phyloP scores from a whole-genome alignment of 2,113 vertebrate species.

The Calyptommatus sinebrachiatus region DNA sequence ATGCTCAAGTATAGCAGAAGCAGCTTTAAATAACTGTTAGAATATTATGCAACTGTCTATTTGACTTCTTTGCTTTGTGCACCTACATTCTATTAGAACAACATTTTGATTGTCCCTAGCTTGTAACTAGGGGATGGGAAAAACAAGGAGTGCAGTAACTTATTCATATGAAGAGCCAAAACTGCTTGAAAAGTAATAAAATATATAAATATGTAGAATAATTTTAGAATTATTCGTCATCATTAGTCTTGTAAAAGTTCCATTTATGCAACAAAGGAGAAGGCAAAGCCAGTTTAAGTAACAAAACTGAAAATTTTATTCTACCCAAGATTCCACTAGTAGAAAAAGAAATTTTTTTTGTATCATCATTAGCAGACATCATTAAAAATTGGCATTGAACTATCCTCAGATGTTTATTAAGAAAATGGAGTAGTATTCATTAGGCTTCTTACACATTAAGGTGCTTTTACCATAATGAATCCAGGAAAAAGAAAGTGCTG shows the following conservation, averaged over 20 bases:
- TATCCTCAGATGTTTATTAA: neutral
- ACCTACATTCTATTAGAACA: neutral
- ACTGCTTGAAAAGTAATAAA: neutral
- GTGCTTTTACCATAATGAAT: slow-evolving; percentile 6
- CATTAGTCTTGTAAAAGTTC: neutral
- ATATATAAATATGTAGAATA: accelerated
- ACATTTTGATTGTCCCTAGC: neutral
- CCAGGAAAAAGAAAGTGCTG: slow-evolving; percentile 14
- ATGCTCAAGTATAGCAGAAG: no score
- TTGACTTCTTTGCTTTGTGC: neutral
- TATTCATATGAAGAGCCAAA: neutral
- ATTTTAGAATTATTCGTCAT: neutral
- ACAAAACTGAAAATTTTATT: slow-evolving; percentile 31
- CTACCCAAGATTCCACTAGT: neutral
- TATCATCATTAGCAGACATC: neutral
- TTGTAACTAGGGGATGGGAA: neutral
- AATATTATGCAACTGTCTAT: neutral
- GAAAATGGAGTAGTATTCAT: accelerated
- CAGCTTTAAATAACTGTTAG: neutral
- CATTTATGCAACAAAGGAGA: neutral
- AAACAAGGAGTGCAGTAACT: neutral
- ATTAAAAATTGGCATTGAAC: neutral
- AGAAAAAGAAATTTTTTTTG: slow-evolving; percentile 26
- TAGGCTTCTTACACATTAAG: slow-evolving; percentile 1
- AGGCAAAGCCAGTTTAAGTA: neutral